A percentile compares a stretch with the other conserved stretches of the same genome.
Evolutionary conservation across 2,888 invertebrate genomes (phyloP).

Genomic region (Drosophila kokeensis): DNA sequence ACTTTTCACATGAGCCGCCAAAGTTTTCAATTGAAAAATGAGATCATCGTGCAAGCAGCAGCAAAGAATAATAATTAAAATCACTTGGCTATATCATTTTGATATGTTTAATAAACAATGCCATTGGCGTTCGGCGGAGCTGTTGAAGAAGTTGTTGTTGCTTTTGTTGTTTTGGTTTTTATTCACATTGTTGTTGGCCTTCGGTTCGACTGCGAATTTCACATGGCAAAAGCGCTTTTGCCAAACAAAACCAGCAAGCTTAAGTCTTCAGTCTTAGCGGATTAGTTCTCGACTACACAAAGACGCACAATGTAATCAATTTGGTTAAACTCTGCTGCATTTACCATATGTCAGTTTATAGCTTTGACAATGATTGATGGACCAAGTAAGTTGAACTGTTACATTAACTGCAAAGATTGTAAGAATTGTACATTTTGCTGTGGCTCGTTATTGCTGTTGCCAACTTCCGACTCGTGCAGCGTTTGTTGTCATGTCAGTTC

Average conservation of each 20-base stretch:
- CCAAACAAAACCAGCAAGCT: conserved; percentile 21
- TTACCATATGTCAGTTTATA: conserved; percentile 16
- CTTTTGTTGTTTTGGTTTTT: conserved; percentile 13
- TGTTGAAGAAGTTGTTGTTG: conserved; percentile 10
- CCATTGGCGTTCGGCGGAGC: conserved; percentile 34
- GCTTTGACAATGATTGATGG: conserved; percentile 60
- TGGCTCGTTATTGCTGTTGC: conserved; percentile 36
- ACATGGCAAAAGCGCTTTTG: conserved; percentile 33
- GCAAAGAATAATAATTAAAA: conserved; percentile 76
- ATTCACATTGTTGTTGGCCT: conserved; percentile 4
- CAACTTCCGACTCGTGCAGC: conserved; percentile 58
- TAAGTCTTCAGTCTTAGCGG: conserved; percentile 56
- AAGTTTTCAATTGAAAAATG: conserved; percentile 76
- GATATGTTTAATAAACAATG: conserved; percentile 71
- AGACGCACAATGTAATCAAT: conserved; percentile 51
- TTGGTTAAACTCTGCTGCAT: conserved; percentile 31
- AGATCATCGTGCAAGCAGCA: conserved; percentile 61
- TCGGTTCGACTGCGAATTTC: conserved; percentile 40
- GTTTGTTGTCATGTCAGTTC: conserved; percentile 40
- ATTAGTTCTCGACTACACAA: conserved; percentile 52
- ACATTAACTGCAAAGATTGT: conserved; percentile 23
- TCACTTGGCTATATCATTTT: conserved; percentile 68
- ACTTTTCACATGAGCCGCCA: conserved; percentile 57
- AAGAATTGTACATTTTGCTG: conserved; percentile 12
- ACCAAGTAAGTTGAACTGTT: conserved; percentile 56